phyloP scores from a whole-genome alignment of 2,113 vertebrate genomes.

The Formicarius rufipectus region DNA sequence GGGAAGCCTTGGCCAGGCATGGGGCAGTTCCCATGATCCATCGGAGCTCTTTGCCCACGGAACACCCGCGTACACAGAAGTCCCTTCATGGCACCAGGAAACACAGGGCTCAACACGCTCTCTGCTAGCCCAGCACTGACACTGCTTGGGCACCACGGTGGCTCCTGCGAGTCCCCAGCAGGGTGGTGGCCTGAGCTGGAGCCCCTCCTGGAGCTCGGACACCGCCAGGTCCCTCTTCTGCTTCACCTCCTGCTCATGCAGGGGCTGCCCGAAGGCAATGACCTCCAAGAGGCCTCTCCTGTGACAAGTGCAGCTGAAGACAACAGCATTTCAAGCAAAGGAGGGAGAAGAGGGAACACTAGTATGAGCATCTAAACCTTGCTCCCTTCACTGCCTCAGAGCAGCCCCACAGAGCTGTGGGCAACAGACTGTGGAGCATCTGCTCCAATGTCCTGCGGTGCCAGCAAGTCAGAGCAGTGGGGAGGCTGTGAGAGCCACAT shows the following conservation, averaged over 20 bases:
- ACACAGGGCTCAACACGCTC: accelerated
- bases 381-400: neutral
- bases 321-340: accelerated
- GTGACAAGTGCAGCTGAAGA: accelerated
- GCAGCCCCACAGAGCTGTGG: accelerated
- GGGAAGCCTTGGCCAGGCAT: neutral
- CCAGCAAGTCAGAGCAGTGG: accelerated
- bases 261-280: accelerated
- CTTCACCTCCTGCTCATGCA: accelerated
- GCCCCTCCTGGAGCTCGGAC: neutral
- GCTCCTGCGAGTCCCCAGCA: accelerated
- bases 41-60: neutral
- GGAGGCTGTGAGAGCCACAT: neutral
- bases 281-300: neutral
- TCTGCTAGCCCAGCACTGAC: accelerated
- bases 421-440: neutral
- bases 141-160: accelerated
- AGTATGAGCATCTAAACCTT: neutral
- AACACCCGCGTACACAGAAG: accelerated
- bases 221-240: accelerated
- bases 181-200: neutral
- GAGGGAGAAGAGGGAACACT: neutral
- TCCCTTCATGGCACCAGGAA: accelerated
- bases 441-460: accelerated
- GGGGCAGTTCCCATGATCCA: accelerated